Evolutionary conservation across 2,888 invertebrate species (phyloP).

Genomic region (Drosophila histrio): DNA sequence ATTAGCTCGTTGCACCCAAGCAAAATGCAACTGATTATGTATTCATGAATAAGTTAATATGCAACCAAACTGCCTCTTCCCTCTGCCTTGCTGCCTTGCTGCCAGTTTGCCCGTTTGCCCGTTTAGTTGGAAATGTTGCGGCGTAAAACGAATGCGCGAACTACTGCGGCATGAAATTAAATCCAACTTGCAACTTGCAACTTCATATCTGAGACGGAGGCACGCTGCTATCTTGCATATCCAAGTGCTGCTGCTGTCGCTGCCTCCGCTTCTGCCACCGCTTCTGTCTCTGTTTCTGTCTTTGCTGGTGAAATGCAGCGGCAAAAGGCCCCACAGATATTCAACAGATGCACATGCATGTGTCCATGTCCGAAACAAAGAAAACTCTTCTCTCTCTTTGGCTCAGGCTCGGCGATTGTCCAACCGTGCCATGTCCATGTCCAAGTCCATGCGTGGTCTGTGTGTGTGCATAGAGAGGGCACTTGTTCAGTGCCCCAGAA

Average conservation of each 20-base stretch:
- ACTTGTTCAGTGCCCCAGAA: slow-evolving; percentile 77
- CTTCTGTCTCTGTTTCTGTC: not conserved
- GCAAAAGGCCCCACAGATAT: slow-evolving; percentile 54
- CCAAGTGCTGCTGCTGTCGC: slow-evolving; percentile 53
- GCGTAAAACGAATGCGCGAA: slow-evolving; percentile 75
- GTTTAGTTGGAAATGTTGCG: slow-evolving; percentile 72
- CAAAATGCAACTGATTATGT: slow-evolving; percentile 64
- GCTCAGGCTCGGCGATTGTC: slow-evolving; percentile 62
- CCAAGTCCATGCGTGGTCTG: slow-evolving; percentile 29
- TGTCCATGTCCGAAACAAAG: slow-evolving; percentile 75
- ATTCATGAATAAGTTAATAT: slow-evolving; percentile 75
- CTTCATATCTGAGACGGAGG: slow-evolving; percentile 42
- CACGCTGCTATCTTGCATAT: slow-evolving; percentile 70
- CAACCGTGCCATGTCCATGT: slow-evolving; percentile 72
- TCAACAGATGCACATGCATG: slow-evolving; percentile 71
- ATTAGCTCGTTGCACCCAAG: slow-evolving; percentile 52
- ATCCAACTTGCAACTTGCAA: slow-evolving; percentile 62
- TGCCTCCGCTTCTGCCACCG: not conserved
- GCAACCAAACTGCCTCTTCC: not conserved
- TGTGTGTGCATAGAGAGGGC: slow-evolving; percentile 72
- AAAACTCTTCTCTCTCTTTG: slow-evolving; percentile 66
- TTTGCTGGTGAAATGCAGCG: slow-evolving; percentile 61
- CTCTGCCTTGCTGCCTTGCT: not conserved
- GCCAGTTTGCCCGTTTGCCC: slow-evolving; percentile 31
- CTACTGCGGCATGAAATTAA: slow-evolving; percentile 83